Evolutionary conservation across 2,888 invertebrate genomes (phyloP).

Genomic region (Galerucella nymphaeae): DNA sequence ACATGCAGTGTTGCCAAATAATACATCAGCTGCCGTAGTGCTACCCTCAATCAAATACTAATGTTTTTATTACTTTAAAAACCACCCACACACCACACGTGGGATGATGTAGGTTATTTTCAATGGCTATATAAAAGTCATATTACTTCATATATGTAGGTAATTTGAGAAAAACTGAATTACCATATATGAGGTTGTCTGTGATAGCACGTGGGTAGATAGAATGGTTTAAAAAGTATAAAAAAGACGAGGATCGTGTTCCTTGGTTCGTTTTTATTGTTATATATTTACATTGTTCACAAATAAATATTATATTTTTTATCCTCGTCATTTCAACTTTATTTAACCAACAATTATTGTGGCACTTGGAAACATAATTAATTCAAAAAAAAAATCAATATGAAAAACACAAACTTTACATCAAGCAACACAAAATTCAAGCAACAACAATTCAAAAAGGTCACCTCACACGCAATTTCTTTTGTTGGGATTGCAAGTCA

Average conservation of each 20-base stretch:
- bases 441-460: slow-evolving; percentile 2
- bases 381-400: not conserved
- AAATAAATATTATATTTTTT: not conserved
- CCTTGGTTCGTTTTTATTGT: slow-evolving; percentile 12
- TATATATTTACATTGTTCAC: slow-evolving; percentile 14
- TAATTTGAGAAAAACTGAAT: slow-evolving; percentile 44
- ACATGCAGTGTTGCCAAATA: slow-evolving; percentile 19
- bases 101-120: slow-evolving; percentile 51
- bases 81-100: slow-evolving; percentile 46
- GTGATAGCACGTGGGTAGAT: slow-evolving; percentile 27
- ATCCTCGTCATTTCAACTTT: not conserved
- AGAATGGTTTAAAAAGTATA: slow-evolving; percentile 18
- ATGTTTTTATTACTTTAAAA: slow-evolving; percentile 38
- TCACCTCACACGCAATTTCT: slow-evolving; percentile 7
- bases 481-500: not conserved
- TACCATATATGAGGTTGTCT: slow-evolving; percentile 42
- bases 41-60: slow-evolving; percentile 47
- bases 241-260: slow-evolving; percentile 15
- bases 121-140: slow-evolving; percentile 37
- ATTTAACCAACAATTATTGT: not conserved
- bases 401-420: slow-evolving; percentile 1
- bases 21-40: slow-evolving; percentile 21
- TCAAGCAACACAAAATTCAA: slow-evolving; percentile 1
- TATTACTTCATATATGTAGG: slow-evolving; percentile 46
- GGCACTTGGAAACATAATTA: not conserved